phyloP scores from a whole-genome alignment of 2,888 invertebrate species.

The Mythimna impura region DNA sequence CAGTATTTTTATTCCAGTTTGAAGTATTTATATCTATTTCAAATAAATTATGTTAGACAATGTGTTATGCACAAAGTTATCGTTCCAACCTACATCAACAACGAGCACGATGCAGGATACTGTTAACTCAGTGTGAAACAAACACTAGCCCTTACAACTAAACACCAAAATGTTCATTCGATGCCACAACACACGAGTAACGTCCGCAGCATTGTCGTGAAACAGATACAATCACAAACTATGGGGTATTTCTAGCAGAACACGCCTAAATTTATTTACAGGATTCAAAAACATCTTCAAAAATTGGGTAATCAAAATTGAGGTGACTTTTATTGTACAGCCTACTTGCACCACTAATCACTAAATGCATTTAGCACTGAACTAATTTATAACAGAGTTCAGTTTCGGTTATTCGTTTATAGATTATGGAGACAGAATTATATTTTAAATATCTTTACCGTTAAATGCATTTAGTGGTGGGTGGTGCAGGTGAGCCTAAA shows the following conservation, averaged over 20 bases:
- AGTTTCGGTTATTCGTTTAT: not conserved
- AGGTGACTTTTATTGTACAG: constrained; percentile 14
- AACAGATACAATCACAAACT: constrained; percentile 40
- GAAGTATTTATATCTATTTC: not conserved
- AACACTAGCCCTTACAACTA: constrained; percentile 77
- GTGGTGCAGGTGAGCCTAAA: not conserved
- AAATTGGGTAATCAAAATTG: not conserved
- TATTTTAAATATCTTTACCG: not conserved
- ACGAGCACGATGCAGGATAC: not conserved
- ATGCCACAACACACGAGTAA: constrained; percentile 68
- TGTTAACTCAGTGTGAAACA: constrained; percentile 67
- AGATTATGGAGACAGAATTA: not conserved
- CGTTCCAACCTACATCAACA: not conserved
- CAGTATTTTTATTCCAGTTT: not conserved
- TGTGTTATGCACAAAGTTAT: not conserved
- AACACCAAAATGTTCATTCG: constrained; percentile 73
- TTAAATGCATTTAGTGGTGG: not conserved
- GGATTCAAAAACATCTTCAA: constrained; percentile 24
- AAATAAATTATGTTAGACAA: not conserved
- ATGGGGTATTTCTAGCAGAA: constrained; percentile 42
- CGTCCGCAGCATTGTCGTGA: constrained; percentile 61
- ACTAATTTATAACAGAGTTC: not conserved
- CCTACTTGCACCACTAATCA: not conserved
- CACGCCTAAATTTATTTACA: constrained; percentile 47
- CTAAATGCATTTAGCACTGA: not conserved